Percentiles rank a stretch among this genome's conserved stretches.
Conservation (phyloP, 2,113 vertebrate species). For the Cyanocitta stelleri region DNA sequence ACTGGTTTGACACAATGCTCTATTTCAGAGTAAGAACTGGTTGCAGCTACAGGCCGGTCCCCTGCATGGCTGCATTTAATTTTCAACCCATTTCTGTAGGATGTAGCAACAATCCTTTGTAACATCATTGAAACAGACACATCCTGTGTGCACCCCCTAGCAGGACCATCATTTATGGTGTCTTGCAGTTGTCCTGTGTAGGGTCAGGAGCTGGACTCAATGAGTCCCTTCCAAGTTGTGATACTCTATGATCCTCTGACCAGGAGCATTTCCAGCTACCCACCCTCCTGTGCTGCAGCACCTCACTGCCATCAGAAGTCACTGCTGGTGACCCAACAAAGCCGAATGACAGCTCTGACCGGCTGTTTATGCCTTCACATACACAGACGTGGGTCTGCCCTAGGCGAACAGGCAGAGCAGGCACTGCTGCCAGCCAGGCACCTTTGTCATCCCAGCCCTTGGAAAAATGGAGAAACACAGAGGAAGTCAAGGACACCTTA, state of each 20-base stretch:
- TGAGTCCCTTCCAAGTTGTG: neutral
- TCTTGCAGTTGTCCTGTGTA: neutral
- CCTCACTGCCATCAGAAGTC: neutral
- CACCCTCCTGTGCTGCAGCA: neutral
- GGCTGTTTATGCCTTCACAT: neutral
- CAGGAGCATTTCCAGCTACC: neutral
- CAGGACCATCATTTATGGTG: too few relatives aligned
- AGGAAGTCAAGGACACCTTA: neutral
- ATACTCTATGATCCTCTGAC: neutral
- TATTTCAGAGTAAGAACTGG: neutral
- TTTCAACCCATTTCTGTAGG: neutral
- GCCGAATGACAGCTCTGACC: neutral
- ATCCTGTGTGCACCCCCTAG: accelerated
- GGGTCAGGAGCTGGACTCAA: neutral
- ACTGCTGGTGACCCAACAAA: neutral
- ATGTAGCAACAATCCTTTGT: neutral
- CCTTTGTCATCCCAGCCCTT: neutral
- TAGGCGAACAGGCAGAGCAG: accelerated
- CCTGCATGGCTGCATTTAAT: neutral
- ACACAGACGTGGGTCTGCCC: neutral
- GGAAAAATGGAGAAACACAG: neutral
- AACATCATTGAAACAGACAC: neutral
- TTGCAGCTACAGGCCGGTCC: neutral
- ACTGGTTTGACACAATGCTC: neutral
- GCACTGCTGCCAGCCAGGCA: neutral